Conservation (phyloP, 2,888 invertebrate species). For the Chloroclysta siterata region DNA sequence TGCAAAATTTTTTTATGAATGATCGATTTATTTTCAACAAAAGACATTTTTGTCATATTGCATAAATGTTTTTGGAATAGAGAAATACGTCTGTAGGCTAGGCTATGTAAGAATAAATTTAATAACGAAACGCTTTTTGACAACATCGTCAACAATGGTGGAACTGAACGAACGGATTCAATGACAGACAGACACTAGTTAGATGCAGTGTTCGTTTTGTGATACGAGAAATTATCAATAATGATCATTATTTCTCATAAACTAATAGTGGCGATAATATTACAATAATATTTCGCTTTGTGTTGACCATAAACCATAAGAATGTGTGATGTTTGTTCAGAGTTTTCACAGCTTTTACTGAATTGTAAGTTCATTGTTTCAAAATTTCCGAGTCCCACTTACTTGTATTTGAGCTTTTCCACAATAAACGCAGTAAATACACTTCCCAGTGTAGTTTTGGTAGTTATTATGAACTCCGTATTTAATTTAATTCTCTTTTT, state of each 20-base stretch:
- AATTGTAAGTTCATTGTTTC: conserved; percentile 85
- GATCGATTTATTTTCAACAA: too few species aligned
- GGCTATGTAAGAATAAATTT: too few species aligned
- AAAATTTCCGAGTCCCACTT: conserved; percentile 65
- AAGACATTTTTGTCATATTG: too few species aligned
- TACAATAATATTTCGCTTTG: conserved; percentile 74
- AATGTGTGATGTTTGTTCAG: conserved; percentile 97
- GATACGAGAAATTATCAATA: conserved; percentile 80
- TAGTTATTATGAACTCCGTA: conserved; percentile 20
- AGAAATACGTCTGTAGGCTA: too few species aligned
- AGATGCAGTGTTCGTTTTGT: conserved; percentile 78
- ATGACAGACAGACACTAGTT: conserved; percentile 70
- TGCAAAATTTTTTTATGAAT: too few species aligned
- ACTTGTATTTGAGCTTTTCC: conserved; percentile 50
- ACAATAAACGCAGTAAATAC: conserved; percentile 37
- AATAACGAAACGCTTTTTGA: conserved; percentile 76
- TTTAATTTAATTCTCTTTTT: conserved; percentile 29
- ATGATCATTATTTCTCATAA: conserved; percentile 74
- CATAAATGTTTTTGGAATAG: too few species aligned
- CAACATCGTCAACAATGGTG: conserved; percentile 84
- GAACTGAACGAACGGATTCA: conserved; percentile 72
- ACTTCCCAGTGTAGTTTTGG: conserved; percentile 18
- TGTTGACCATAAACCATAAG: conserved; percentile 82
- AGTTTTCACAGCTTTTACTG: conserved; percentile 95
- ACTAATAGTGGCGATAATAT: conserved; percentile 72